Percentiles rank a stretch among this genome's conserved stretches.
phyloP scores from a whole-genome alignment of 92 coral and sea anemone genomes.

The Palythoa heliodiscus region DNA sequence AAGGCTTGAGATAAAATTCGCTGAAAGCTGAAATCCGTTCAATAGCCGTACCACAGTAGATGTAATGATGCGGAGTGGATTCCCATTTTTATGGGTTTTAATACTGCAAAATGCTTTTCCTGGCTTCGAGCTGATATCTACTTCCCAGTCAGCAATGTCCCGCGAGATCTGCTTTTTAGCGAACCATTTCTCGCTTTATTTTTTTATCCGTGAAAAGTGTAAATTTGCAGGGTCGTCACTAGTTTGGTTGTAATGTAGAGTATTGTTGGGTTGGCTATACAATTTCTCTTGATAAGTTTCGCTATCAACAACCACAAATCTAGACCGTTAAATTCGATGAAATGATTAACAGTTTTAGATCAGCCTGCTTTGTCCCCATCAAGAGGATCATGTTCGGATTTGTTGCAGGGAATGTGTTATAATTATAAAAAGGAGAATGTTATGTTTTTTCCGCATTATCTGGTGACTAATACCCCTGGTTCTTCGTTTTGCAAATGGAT shows the following conservation, averaged over 20 bases:
- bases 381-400: constrained; percentile 44
- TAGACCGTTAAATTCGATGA: constrained; percentile 39
- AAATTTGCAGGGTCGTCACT: background rate
- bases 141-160: background rate
- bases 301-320: background rate
- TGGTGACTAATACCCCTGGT: constrained; percentile 17
- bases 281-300: background rate
- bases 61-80: too few relatives aligned
- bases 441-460: constrained; percentile 49
- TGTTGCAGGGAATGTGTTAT: constrained; percentile 34
- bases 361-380: constrained; percentile 51
- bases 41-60: background rate
- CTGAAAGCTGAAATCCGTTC: background rate
- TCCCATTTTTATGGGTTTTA: too few relatives aligned
- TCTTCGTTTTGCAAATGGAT: background rate
- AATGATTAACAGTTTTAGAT: constrained; percentile 47
- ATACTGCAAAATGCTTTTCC: background rate
- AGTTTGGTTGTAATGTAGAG: background rate
- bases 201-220: background rate
- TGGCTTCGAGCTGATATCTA: background rate
- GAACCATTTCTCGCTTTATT: background rate
- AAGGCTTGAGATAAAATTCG: constrained; percentile 4
- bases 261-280: background rate
- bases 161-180: background rate
- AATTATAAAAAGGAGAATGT: constrained; percentile 38